Evolutionary conservation across 1,140 invertebrate genomes (phyloP), one percentile per base, ranked within the genome.

Genomic region (Bombus pascuorum): DNA sequence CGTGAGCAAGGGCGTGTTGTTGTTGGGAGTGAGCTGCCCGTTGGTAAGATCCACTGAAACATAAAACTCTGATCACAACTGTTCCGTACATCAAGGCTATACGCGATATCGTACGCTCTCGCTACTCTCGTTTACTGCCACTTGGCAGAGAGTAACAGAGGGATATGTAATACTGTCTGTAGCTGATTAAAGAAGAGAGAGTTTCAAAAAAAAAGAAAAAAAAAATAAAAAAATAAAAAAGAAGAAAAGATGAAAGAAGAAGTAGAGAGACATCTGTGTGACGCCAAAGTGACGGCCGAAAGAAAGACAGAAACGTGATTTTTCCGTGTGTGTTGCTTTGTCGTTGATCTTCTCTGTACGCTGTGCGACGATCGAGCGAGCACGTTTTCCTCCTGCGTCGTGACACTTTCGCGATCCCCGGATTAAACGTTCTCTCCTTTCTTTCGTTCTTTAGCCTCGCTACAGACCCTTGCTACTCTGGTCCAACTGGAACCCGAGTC

Each of bases 11-110:
- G 98, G 98, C 94, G 98, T 98, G 96, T 98, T 98, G 97, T 98
- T 98, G 96, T 98, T 98, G 93, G 98, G 98, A 94, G 98, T 98
- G 94, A 98, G 97, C 96, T 98, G 98, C 95, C 98, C 98, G 96
- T 98, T 98, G 96, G 97, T 98, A 96, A 98, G 97, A 96, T 98
- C 98, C 97, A 98, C 98, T 98, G 97, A 96, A 97, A 97, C 94
- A 97, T 94, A 95, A 95, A 95, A 93, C 90, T 95, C 89, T 89
- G 87, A 92, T 95, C 90, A 95, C 91, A 94, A 94, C 91, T 93
- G 91, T 91, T 91, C 90, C 84, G 75, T 59, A 75, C 65, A 87
- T 88, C 74, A 65, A 53, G 57, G 37, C 53, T 34, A 42, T 47
- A 72, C 47, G 81, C 53, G 83, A 39, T 39, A 39, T 72, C 57